Percentiles rank a stretch among this genome's conserved stretches.
Evolutionary conservation across 2,797 vertebrate species (phyloP).

Genomic region (Schizopygopsis malacanthus): DNA sequence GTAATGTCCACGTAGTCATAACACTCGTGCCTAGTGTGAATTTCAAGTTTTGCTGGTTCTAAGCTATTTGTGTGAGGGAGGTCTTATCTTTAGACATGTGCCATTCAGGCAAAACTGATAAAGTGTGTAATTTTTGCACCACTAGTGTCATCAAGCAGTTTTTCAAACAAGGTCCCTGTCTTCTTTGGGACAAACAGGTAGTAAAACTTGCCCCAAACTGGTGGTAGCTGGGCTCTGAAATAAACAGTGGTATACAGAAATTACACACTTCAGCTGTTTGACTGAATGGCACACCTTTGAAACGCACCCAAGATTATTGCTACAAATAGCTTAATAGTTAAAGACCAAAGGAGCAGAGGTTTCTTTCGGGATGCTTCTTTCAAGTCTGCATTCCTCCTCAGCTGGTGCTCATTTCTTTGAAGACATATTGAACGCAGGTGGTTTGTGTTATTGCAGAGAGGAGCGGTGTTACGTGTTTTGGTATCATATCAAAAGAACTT

Average conservation of each 20-base stretch:
- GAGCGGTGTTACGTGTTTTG: conserved; percentile 43
- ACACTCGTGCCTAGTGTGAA: not conserved
- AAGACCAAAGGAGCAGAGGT: not conserved
- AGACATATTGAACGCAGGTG: conserved; percentile 59
- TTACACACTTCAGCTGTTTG: not conserved
- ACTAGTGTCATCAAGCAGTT: not conserved
- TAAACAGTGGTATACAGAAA: not conserved
- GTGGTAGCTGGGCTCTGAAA: not conserved
- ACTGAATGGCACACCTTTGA: not conserved
- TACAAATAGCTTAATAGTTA: not conserved
- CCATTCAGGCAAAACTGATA: not conserved
- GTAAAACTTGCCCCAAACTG: not conserved
- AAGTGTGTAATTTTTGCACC: not conserved
- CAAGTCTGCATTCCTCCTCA: not conserved
- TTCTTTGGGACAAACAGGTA: not conserved
- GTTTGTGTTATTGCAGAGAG: conserved; percentile 61
- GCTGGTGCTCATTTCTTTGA: conserved; percentile 40
- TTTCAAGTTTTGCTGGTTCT: conserved; percentile 22
- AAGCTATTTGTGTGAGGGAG: not conserved
- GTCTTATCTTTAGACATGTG: not conserved
- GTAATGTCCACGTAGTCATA: not conserved
- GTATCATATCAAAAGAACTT: not conserved
- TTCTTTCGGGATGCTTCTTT: not conserved
- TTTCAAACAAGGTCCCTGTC: not conserved
- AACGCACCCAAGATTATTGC: not conserved